Base-by-base conservation (phyloP, 2,888 invertebrate species). In the Latheticus oryzae region DNA sequence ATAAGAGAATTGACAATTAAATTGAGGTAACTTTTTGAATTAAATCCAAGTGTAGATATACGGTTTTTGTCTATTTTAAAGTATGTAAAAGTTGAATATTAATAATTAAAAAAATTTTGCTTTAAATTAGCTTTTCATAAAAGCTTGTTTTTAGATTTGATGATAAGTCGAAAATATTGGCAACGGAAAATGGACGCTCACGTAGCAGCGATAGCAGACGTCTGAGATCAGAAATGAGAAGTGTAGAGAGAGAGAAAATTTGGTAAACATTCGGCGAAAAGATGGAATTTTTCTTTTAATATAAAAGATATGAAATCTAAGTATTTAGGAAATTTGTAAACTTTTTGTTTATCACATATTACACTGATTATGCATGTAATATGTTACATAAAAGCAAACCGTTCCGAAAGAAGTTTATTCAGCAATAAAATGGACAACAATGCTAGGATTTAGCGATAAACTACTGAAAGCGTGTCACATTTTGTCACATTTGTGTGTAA, bases 241-340 rank as follows among this genome's bases (percentile, higher is more conserved):
- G 26, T 51, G 57, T 50, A 51, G 45, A 52, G 33, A 33, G 30
- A 28, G 51, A 51, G 28, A 35, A 40, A 19, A 38, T 30, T 35
- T 42, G 24, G 42, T 42, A 33, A 21, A 38, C 15, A 32, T 38
- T 35, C 11, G 21, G 35, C 12, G 12, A 50, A 42, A 33, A 24
- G 42, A 56, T 56, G 40, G 24, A 30, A 45, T 51, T 57, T 51
- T 51, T 32, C 51, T 57, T 51, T 57, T 45, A 57, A 57, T 57
- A 37, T 37, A 43, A 51, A 30, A 32, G 50, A 51, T 42, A 52
- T 30, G 40, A 52, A 42, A 40, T 43, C 33, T 32, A 33, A 24
- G 21, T 43, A 30, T 26, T 37, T 33, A 11, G 5, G 19, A 17
- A 35, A 23, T 55, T 55, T 55, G n/a, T 40, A 30, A 30, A 47